Evolutionary conservation across 2,113 vertebrate genomes (phyloP).

Genomic region (Grammomys surdaster): DNA sequence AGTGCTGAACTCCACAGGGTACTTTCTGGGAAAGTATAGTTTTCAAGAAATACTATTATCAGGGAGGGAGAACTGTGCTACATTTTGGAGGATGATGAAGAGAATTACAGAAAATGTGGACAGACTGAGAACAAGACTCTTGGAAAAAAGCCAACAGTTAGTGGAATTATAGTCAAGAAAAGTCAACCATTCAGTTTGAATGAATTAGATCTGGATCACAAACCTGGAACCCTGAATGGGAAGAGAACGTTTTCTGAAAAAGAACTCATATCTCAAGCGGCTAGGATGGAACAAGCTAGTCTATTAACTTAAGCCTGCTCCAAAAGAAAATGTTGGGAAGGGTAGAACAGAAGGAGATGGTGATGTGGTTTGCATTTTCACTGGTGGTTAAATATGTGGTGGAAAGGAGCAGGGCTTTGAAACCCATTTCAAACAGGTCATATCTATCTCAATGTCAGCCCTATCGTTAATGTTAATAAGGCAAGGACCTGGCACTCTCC

Average conservation of each 20-base stretch:
- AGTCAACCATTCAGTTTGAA: not conserved
- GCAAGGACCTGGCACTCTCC: not conserved
- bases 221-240: not conserved
- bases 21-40: not conserved
- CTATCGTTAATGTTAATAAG: not conserved
- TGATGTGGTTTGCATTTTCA: not conserved
- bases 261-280: not conserved
- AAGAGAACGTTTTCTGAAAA: not conserved
- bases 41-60: not conserved
- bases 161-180: not conserved
- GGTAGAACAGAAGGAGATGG: rapidly evolving
- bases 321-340: not conserved
- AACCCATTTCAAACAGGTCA: not conserved
- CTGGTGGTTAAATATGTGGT: not conserved
- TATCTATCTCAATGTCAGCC: not conserved
- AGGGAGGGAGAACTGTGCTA: not conserved
- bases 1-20: not conserved
- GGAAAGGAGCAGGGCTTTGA: not conserved
- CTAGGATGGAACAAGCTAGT: not conserved
- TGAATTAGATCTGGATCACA: not conserved
- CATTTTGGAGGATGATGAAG: not conserved
- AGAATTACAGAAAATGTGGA: not conserved
- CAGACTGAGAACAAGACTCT: not conserved
- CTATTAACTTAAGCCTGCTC: not conserved
- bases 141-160: not conserved